Evolutionary conservation across 2,113 vertebrate species (phyloP).

Genomic region (Hypomesus transpacificus): DNA sequence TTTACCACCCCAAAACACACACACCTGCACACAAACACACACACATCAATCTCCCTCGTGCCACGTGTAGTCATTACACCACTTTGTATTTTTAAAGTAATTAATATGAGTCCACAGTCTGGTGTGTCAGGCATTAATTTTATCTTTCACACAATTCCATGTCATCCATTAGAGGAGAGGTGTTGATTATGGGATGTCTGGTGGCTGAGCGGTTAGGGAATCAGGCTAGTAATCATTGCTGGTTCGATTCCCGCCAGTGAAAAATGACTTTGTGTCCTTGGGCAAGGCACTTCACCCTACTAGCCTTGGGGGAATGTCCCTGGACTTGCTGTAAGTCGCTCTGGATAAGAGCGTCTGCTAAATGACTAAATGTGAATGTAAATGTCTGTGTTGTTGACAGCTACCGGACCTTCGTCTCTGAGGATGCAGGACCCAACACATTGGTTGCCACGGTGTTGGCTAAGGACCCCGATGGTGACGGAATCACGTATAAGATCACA

Average conservation of each 20-base stretch:
- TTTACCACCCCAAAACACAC: neutral
- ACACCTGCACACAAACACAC: neutral
- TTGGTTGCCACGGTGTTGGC: slow-evolving; percentile 83
- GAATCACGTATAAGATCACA: slow-evolving; percentile 78
- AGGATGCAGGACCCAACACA: slow-evolving; percentile 85
- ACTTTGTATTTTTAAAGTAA: neutral
- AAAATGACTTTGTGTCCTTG: too few relatives aligned
- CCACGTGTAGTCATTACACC: too few relatives aligned
- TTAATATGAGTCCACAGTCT: neutral
- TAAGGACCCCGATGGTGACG: slow-evolving; percentile 85
- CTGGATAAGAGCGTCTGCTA: too few relatives aligned
- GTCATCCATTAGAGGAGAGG: neutral
- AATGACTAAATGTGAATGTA: too few relatives aligned
- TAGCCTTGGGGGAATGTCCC: too few relatives aligned
- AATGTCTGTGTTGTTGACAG: slow-evolving; percentile 59
- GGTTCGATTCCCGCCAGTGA: too few relatives aligned
- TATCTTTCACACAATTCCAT: neutral
- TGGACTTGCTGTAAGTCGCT: too few relatives aligned
- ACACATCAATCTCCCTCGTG: neutral
- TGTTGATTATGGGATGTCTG: slow-evolving; percentile 8
- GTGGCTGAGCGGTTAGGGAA: too few relatives aligned
- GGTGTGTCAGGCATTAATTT: neutral
- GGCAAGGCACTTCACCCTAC: too few relatives aligned
- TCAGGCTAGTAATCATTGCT: too few relatives aligned
- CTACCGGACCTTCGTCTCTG: slow-evolving; percentile 87